phyloP scores from a whole-genome alignment of 1,140 invertebrate genomes.

The Onthophagus taurus region DNA sequence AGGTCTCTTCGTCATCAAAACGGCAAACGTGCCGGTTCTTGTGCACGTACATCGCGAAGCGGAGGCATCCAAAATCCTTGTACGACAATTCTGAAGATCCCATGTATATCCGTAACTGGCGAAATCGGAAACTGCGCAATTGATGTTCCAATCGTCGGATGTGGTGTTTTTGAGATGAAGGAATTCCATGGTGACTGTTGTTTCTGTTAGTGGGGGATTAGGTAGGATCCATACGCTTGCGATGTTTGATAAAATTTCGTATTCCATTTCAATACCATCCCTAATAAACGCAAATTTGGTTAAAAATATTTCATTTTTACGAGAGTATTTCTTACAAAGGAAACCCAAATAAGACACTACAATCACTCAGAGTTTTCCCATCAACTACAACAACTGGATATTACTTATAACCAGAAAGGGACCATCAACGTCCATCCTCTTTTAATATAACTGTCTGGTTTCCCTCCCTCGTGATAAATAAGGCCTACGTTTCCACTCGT shows the following conservation, averaged over 20 bases:
- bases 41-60: conserved; percentile 49
- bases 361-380: too few species aligned
- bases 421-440: too few species aligned
- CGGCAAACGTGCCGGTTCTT: conserved; percentile 47
- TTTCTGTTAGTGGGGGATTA: conserved; percentile 13
- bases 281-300: too few species aligned
- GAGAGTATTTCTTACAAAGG: too few species aligned
- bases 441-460: too few species aligned
- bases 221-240: conserved; percentile 42
- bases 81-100: conserved; percentile 45
- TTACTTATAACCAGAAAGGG: too few species aligned
- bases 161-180: conserved; percentile 27
- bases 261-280: conserved; percentile 54
- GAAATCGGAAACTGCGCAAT: conserved; percentile 41
- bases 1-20: conserved; percentile 46
- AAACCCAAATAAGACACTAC: too few species aligned
- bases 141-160: conserved; percentile 40
- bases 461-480: too few species aligned
- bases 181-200: conserved; percentile 36
- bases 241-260: conserved; percentile 52
- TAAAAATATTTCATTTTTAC: too few species aligned
- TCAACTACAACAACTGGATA: too few species aligned
- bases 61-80: conserved; percentile 39
- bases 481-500: too few species aligned
- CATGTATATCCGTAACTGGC: conserved; percentile 35